Evolutionary conservation across 2,888 invertebrate genomes (phyloP), one percentile per base, ranked within the genome.

Genomic region (Bhutanitis thaidina): DNA sequence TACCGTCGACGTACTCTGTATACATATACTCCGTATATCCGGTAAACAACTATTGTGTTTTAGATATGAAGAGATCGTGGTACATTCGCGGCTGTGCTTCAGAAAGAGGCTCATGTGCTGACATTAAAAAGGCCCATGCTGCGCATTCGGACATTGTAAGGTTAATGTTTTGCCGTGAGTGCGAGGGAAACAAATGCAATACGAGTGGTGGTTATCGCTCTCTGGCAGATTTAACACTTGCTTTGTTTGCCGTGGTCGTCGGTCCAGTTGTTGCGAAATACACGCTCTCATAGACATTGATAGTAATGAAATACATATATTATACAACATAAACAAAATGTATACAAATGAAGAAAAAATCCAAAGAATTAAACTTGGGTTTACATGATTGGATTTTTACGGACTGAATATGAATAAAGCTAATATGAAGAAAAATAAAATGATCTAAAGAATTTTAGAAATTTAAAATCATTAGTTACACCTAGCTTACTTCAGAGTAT

Each of bases 81-180:
- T 67, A 67, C 53, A 64, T 84, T 3, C 71, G 87, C 8, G 86
- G 83, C 1, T 87, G 87, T 43, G 74, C 74, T 3, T 67, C 81
- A 0, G 85, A 81, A 29, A 67, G 76, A 43, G 82, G 84, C 0
- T 64, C 74, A 0, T 87, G 87, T 52, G 60, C 58, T 0, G 84
- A 87, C 5, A 73, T 87, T 35, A 63, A 53, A 36, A 65, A 58
- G 37, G 65, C 74, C 0, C 77, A 77, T 38, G 53, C 60, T 0
- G 45, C 55, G 0, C 67, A 71, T 15, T 53, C 56, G 0, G 61
- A 69, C 12, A 57, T 69, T n/a, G 70, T 81, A 2, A 57, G 61
- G 5, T 46, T 85, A 16, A n/a, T 67, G 0, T 62, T 57, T 37
- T 87, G 86, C 48, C 14, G 52, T 0, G 83, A 85, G 51, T 87